Evolutionary conservation across 2,888 invertebrate species (phyloP), one percentile per base, ranked within the genome.

Genomic region (Cremastinae sp.): DNA sequence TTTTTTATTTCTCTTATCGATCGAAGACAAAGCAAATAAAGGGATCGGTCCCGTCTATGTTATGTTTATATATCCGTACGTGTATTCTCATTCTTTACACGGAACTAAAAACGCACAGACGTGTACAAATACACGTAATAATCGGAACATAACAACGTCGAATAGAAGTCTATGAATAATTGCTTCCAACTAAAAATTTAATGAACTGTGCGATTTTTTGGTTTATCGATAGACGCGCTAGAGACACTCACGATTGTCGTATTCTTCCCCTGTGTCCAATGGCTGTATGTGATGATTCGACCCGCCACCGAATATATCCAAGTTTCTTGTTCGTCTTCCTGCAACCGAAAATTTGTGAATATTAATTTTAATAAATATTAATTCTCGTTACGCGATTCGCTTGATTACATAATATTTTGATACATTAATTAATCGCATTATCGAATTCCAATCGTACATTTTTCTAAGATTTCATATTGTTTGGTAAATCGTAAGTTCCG

Each of bases 251-350:
- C 86, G 80, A 78, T 84, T 84, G 75, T 81, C 82, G 79, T 84
- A 81, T 71, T 80, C 83, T 43, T 86, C 85, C 75, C 80, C 80
- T 37, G 82, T 74, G 35, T 85, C 84, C 71, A 83, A 79, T 45
- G 80, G 80, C 14, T 80, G 80, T 71, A 82, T 82, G 78, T 87
- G 87, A 79, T 85, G 86, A 75, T 82, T 84, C 70, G 85, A 79
- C 70, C 78, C 80, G 56, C 86, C 85, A 37, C 84, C 86, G 66
- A 83, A 79, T 73, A 84, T 81, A 65, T 87, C 84, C 78, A 84
- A 79, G 78, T 86, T 87, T 79, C 86, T 84, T 79, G 84, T 80
- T 79, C 85, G 87, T 68, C 88, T 87, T 82, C 88, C 88, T 88
- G 83, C 3, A 83, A 84, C 59, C 55, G 1, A 28, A 47, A 37